These are phyloP conservation scores for Drosophila lowei DNA, from an alignment of 1,140 invertebrate species.

Conservation along the genomic window DNA sequence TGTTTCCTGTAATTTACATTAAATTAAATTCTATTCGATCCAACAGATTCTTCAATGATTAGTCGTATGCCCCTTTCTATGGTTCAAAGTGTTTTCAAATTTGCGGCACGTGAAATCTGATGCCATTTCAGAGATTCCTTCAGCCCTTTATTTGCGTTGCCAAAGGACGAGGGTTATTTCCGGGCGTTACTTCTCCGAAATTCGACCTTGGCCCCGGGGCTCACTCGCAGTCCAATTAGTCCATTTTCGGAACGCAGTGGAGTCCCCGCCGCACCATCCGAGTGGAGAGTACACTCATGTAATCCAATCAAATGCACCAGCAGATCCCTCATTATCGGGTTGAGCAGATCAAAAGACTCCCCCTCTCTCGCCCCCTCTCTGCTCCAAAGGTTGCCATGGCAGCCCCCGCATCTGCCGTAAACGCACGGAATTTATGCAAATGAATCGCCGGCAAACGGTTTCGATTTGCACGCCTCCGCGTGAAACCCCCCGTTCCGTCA, in stretches of 20 bases:
- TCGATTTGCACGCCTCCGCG: conserved; percentile 40
- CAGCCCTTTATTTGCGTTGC: conserved; percentile 1
- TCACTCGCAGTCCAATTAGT: conserved; percentile 51
- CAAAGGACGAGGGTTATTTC: conserved; percentile 18
- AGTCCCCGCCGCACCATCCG: conserved; percentile 1
- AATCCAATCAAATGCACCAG: conserved; percentile 67
- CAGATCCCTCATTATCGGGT: conserved; percentile 57
- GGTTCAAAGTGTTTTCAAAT: too few relatives aligned
- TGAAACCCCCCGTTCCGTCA: conserved; percentile 4
- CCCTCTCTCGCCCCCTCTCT: not conserved
- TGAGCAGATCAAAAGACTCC: conserved; percentile 60
- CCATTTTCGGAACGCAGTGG: conserved; percentile 43
- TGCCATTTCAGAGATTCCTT: not conserved
- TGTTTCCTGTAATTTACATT: not conserved
- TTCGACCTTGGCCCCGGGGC: conserved; percentile 34
- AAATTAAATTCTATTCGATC: not conserved
- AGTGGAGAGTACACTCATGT: conserved; percentile 37
- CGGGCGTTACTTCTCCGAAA: conserved; percentile 3
- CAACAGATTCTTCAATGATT: too few relatives aligned
- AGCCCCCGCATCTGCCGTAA: conserved; percentile 46
- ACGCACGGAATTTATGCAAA: conserved; percentile 64
- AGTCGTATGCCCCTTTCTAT: too few relatives aligned
- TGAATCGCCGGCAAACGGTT: conserved; percentile 41
- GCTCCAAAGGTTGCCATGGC: conserved; percentile 42
- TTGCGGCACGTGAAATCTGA: too few relatives aligned